phyloP scores from a whole-genome alignment of 1,140 invertebrate genomes.

The Stenopsyche tienmushanensis region DNA sequence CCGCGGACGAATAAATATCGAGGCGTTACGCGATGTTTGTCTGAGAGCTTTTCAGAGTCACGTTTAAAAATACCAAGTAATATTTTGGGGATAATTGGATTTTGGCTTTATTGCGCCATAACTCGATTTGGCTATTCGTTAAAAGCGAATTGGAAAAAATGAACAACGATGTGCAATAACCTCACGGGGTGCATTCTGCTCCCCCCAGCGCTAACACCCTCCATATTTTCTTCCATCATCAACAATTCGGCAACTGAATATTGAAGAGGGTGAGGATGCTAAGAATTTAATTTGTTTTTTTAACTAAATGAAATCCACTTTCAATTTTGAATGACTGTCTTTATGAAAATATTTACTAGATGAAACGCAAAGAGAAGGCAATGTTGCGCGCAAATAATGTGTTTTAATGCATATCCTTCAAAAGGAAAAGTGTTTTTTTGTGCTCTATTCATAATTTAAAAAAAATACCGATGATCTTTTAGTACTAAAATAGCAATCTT shows the following conservation, averaged over 20 bases:
- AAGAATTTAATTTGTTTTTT: neutral
- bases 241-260: conserved; percentile 8
- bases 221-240: conserved; percentile 22
- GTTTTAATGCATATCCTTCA: no score
- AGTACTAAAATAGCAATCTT: no score
- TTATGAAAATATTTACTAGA: neutral
- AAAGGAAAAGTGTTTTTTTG: no score
- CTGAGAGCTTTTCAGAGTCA: conserved; percentile 12
- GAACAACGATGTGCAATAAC: conserved; percentile 29
- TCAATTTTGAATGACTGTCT: neutral
- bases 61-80: conserved; percentile 23
- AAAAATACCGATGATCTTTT: no score
- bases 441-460: no score
- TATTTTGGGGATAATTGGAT: conserved; percentile 32
- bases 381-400: neutral
- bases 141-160: conserved; percentile 30
- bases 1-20: no score
- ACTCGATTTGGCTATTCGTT: conserved; percentile 30
- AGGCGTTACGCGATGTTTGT: no score
- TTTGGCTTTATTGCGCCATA: conserved; percentile 30
- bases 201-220: neutral
- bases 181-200: conserved; percentile 4
- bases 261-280: conserved; percentile 7
- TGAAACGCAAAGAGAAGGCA: neutral
- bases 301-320: neutral